Base-by-base conservation (phyloP, 23 tunicate species). In the Clavelina lepadiformis region DNA sequence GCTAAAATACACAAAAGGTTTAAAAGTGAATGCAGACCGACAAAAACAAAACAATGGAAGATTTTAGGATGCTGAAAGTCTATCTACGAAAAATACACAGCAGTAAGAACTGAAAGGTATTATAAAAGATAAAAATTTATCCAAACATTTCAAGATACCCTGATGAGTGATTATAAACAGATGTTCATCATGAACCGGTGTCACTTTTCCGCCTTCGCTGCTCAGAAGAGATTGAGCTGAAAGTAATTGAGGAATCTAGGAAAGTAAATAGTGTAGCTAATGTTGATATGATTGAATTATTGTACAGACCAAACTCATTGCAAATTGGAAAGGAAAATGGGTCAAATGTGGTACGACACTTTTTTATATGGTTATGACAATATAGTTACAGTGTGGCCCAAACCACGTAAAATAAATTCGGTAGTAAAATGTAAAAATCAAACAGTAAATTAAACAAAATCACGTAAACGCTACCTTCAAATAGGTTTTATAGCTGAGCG, bases 81-180 rank as follows among this genome's bases (percentile, higher is more conserved):
- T 15, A 41, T 41, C 15, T 11, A 11, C 15, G 49, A 41, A 15
- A 11, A 41, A 41, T 41, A 41, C 15, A 15, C 49, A 41, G 11
- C 15, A 11, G 49, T 11, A 38, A 13, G 15, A 31, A 21, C 33
- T 34, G 5, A 35, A 38, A 37, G 11, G 26, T 22, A 28, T 11
- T 15, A 64, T 0, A 0, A 35, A 7, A 34, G 22, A 6, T 34
- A 66, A 44, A 1, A 24, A 2, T 53, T 19, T 0, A 46, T 0
- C 51, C 0, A 20, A 18, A n/a, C 46, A 60, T 27, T 21, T 27
- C 35, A 20, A 19, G 32, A 22, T 58, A 83, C 92, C 27, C 76
- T 89, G 97, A 57, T 89, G 97, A 5, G 79, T 76, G 54, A 81
- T 72, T 24, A 89, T 81, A 46, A 89, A 89, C 13, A 89, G 58